Evolutionary conservation across 2,888 invertebrate genomes (phyloP), one percentile per base, ranked within the genome.

Genomic region (Pegoplata infirma): DNA sequence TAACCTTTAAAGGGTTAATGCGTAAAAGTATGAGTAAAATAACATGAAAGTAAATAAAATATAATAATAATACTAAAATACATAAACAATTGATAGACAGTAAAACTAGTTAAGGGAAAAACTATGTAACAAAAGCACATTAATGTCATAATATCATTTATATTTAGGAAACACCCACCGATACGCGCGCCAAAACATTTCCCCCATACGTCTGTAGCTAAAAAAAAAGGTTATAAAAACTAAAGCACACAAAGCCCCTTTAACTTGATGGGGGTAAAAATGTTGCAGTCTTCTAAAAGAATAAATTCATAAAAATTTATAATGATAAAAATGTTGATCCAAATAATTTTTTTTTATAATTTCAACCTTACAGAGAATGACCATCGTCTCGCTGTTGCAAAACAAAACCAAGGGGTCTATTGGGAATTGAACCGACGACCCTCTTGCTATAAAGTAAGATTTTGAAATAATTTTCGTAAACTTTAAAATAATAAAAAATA

Each of bases 111-210:
- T 4, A 46, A 55, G 5, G 23, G 55, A 66, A 66, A 72, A 69
- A 56, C 56, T 64, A n/a, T n/a, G n/a, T n/a, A 56, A 53, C 46
- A 10, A 72, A n/a, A 76, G 51, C 51, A 69, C 53, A 71, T 75
- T 75, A 67, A 61, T 66, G 58, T 63, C 72, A 63, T 72, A 77
- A 77, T 56, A 46, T 56, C 44, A 16, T 66, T 55, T 47, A 17
- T 23, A 6, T 46, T 14, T 2, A 59, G 32, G 23, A 64, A 32
- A 63, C 49, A 61, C 19, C 25, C 46, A 46, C 25, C 6, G 36
- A 14, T 8, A 14, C 44, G 17, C 8, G 6, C 28, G 17, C 64
- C 8, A 14, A 25, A 53, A 19, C 12, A n/a, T 10, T 17, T 12
- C 23, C 23, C 17, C 49, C 10, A 5, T 14, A 7, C 1, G 6